Evolutionary conservation across 2,888 invertebrate species (phyloP), one percentile per base, ranked within the genome.

Genomic region (Rapana venosa): DNA sequence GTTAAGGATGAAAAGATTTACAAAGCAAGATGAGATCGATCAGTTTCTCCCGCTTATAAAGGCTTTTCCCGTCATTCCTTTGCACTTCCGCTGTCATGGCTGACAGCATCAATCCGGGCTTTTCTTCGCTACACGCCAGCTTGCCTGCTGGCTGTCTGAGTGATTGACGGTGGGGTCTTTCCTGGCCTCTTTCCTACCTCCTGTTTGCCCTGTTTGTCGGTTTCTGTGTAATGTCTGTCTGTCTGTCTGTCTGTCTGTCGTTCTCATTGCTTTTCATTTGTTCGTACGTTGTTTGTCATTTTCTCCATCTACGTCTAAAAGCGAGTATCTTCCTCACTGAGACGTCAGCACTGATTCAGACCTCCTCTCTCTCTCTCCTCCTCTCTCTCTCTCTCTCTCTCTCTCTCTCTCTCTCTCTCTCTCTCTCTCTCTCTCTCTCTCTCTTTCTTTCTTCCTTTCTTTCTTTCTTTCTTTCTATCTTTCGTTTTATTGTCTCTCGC

Each of bases 51-150:
- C 47, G 47, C 4, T 47, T 47, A 47, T 47, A 47, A 47, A 47
- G 2, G 47, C 47, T 81, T 15, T 81, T 20, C 81, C 81, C 81
- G 11, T 32, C 81, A 20, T 35, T 20, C 81, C 6, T 35, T 32
- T 11, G 70, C 4, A 81, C 81, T 81, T 81, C 81, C 81, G 81
- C 32, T 81, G 81, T 32, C 81, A 81, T 35, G 81, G 81, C 32
- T 81, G 32, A 32, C 81, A 32, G 30, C 81, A 81, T 81, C 81
- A 26, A 81, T 81, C 81, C 47, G 47, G 47, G 47, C 47, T 47
- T 47, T 47, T 47, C 47, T 47, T 47, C 47, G 47, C 47, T 47
- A 47, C 47, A 47, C 47, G 47, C 47, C 47, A 47, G 47, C 47
- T 47, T 47, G 47, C 70, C 70, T 70, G 70, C 70, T 70, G 70